These are phyloP conservation scores for Desmophyllum pertusum DNA, from an alignment of 92 coral and sea anemone genomes.

Conservation along the genomic window DNA sequence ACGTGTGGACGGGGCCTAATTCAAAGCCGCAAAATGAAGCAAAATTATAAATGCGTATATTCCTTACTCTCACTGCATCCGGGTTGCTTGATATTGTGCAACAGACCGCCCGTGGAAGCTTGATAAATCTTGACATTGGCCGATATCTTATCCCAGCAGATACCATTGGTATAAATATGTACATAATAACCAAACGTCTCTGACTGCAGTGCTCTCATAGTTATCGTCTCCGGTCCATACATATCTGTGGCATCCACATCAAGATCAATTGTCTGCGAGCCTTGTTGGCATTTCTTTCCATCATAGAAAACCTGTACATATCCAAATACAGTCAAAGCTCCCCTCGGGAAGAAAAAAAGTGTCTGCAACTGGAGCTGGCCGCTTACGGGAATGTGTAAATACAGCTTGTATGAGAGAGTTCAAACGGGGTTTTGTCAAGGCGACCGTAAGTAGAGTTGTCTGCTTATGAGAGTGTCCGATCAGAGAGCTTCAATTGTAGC, in stretches of 20 bases:
- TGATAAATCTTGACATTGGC: conserved; percentile 87
- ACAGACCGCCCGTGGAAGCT: conserved; percentile 81
- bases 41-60: background rate
- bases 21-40: too few species aligned
- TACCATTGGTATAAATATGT: conserved; percentile 78
- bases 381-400: too few species aligned
- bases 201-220: conserved; percentile 76
- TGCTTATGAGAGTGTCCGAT: too few species aligned
- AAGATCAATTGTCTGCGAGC: conserved; percentile 71
- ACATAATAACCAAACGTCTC: conserved; percentile 77
- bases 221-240: conserved; percentile 89
- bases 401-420: too few species aligned
- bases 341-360: too few species aligned
- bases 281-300: conserved; percentile 66
- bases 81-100: conserved; percentile 80
- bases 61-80: conserved; percentile 78
- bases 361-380: too few species aligned
- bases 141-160: conserved; percentile 81
- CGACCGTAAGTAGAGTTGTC: too few species aligned
- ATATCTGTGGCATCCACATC: conserved; percentile 86
- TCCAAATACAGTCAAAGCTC: too few species aligned
- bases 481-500: too few species aligned
- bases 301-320: conserved; percentile 67
- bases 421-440: too few species aligned
- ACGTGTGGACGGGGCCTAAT: too few species aligned